These are phyloP conservation scores for Spialia ferax DNA, from an alignment of 2,888 invertebrate genomes.

Conservation along the genomic window DNA sequence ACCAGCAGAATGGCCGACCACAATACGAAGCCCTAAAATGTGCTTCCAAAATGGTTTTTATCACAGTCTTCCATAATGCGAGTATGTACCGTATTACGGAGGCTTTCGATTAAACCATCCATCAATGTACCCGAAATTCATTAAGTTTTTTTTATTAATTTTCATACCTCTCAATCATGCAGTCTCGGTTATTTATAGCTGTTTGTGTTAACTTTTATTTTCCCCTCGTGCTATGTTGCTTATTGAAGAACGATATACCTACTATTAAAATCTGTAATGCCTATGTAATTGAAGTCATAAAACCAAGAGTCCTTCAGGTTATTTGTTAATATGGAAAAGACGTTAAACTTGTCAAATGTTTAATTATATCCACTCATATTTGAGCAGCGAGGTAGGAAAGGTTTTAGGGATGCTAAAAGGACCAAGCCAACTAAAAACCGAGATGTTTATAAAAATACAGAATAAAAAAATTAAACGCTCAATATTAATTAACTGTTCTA, in stretches of 20 bases:
- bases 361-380: too few species aligned
- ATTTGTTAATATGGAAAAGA: too few species aligned
- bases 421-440: too few species aligned
- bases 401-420: too few species aligned
- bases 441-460: not conserved
- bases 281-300: too few species aligned
- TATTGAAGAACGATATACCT: not conserved
- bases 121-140: conserved; percentile 57
- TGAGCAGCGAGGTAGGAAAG: too few species aligned
- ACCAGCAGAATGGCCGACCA: conserved; percentile 31
- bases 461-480: not conserved
- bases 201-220: conserved; percentile 20
- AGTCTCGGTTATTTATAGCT: conserved; percentile 21
- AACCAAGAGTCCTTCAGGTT: too few species aligned
- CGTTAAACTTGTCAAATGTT: too few species aligned
- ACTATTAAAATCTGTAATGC: too few species aligned
- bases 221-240: not conserved
- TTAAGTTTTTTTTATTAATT: conserved; percentile 50
- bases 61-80: conserved; percentile 4
- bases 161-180: conserved; percentile 61
- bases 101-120: conserved; percentile 50
- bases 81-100: conserved; percentile 41
- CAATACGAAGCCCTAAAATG: conserved; percentile 33
- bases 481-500: conserved; percentile 54
- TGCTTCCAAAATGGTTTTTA: conserved; percentile 19